Percentiles rank a stretch among this genome's conserved stretches.
These are phyloP conservation scores for Spondyliosoma cantharus DNA, from an alignment of 2,797 vertebrate species.

Conservation along the genomic window DNA sequence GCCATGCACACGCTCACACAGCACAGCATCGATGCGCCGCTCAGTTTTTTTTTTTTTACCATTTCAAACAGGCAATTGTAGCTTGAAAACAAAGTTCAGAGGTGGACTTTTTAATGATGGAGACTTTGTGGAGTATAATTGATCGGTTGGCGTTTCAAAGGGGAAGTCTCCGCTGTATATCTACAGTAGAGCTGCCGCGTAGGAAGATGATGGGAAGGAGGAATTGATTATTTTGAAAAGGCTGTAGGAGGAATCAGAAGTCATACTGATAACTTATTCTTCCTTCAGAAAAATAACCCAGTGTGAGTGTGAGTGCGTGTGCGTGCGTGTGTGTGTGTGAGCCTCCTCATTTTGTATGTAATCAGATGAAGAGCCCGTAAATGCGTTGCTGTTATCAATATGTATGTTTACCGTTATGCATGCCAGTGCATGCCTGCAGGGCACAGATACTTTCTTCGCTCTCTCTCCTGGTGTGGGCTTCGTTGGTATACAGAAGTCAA, in stretches of 20 bases:
- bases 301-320: neutral
- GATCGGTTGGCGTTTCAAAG: slow-evolving; percentile 60
- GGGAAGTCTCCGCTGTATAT: slow-evolving; percentile 41
- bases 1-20: slow-evolving; percentile 35
- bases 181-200: slow-evolving; percentile 49
- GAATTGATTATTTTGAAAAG: slow-evolving; percentile 69
- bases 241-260: slow-evolving; percentile 56
- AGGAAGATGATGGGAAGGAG: slow-evolving; percentile 60
- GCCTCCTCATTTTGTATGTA: slow-evolving; percentile 6
- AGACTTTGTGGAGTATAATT: slow-evolving; percentile 62
- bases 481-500: slow-evolving; percentile 50
- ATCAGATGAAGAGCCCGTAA: slow-evolving; percentile 24
- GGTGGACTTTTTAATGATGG: slow-evolving; percentile 67
- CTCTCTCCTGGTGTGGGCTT: slow-evolving; percentile 21
- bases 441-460: slow-evolving; percentile 8
- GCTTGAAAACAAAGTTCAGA: slow-evolving; percentile 59
- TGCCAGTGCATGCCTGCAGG: slow-evolving; percentile 22
- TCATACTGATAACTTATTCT: slow-evolving; percentile 41
- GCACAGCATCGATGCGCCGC: slow-evolving; percentile 19
- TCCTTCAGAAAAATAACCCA: slow-evolving; percentile 21
- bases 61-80: slow-evolving; percentile 64
- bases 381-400: slow-evolving; percentile 27
- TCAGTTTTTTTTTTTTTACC: slow-evolving; percentile 46
- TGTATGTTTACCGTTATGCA: slow-evolving; percentile 27
- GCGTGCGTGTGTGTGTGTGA: neutral